Base-by-base conservation (phyloP, 92 coral and sea anemone species). In the Meandrina meandrites region DNA sequence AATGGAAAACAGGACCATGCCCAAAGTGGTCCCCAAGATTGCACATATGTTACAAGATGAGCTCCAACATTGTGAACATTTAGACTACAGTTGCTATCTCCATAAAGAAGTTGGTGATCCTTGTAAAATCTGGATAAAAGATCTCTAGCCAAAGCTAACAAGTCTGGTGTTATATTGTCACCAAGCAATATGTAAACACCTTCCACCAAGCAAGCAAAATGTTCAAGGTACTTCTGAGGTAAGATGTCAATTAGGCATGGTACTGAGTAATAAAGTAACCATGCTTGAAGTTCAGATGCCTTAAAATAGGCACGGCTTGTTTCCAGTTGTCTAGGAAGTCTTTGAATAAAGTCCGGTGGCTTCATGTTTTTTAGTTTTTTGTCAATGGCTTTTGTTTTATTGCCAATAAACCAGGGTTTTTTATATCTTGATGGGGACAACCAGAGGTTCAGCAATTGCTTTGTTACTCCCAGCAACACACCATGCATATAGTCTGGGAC, bases 401-500 rank as follows among this genome's bases (percentile, higher is more conserved):
- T 24, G 30, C 93, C 93, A 30, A 82, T 86, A 56, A 87, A 90
- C 88, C 90, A 87, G 28, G 90, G 88, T 75, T 87, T 76, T 24
- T 87, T 87, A 78, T 42, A 36, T 36, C 64, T 75, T 64, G 81
- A 54, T 81, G 87, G 4, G 22, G 90, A 60, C 79, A 90, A 81
- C n/a, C 93, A 90, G 50, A 86, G 90, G 66, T 90, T 69, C 12
- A 76, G 81, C 16, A 90, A 58, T 75, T 82, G 80, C 51, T 90
- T 90, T 57, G 93, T 90, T 48, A 87, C 86, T 37, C n/a, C 93
- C 88, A 90, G 75, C 30, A 90, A 72, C 64, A 90, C 81, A 56
- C n/a, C 93, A 87, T 87, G 93, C 93, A 90, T 90, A n/a, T 90
- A 87, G 84, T 90, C 93, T 58, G 90, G 93, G 72, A 87, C 90